These are phyloP conservation scores for Tautogolabrus adspersus DNA, from an alignment of 2,113 vertebrate genomes.

Conservation along the genomic window DNA sequence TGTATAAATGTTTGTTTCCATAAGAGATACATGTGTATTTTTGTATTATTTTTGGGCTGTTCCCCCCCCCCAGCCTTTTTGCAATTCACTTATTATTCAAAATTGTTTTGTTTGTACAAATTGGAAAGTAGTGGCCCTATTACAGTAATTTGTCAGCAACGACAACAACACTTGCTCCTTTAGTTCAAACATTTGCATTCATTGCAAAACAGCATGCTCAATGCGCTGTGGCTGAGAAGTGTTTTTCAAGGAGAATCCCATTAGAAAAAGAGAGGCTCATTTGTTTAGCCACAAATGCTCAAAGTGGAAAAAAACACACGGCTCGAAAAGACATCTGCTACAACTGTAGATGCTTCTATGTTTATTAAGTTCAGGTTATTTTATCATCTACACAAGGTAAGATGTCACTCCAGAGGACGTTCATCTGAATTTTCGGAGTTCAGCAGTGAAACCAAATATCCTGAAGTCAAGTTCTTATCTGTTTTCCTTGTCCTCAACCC, in stretches of 20 bases:
- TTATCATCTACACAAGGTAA: background rate
- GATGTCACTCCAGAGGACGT: background rate
- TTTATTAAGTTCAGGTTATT: background rate
- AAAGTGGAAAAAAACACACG: background rate
- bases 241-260: conserved; percentile 15
- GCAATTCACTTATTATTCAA: background rate
- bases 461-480: background rate
- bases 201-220: conserved; percentile 4
- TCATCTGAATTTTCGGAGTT: background rate
- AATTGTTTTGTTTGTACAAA: conserved; percentile 12
- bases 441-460: background rate
- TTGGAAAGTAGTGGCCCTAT: conserved; percentile 12
- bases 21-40: background rate
- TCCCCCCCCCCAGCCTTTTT: background rate
- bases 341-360: background rate
- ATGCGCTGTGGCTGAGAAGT: conserved; percentile 14
- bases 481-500: background rate
- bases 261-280: conserved; percentile 2
- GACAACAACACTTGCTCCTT: background rate
- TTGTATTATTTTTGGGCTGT: conserved; percentile 5
- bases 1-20: background rate
- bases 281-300: conserved; percentile 3
- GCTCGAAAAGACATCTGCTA: background rate
- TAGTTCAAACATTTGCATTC: conserved; percentile 26
- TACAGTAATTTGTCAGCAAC: conserved; percentile 12